phyloP scores from a whole-genome alignment of 2,888 invertebrate species.

The Antitype chi region DNA sequence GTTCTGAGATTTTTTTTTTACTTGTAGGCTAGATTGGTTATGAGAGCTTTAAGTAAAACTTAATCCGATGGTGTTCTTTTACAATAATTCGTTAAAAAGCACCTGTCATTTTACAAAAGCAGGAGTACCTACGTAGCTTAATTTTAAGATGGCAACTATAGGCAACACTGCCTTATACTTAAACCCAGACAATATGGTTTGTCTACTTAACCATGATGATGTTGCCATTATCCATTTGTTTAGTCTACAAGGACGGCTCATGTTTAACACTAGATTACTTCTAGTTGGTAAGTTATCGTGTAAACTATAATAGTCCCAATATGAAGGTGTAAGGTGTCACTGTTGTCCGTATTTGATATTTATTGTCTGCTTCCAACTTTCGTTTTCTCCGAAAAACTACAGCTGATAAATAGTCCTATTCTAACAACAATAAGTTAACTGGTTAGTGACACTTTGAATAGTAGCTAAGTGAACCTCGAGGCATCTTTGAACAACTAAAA shows the following conservation, averaged over 20 bases:
- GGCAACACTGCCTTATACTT: not conserved
- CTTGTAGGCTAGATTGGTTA: not conserved
- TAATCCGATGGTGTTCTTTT: not conserved
- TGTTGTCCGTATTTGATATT: constrained; percentile 8
- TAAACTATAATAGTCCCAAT: not conserved
- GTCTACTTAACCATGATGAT: not conserved
- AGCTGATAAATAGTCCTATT: constrained; percentile 6
- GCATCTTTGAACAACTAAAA: constrained; percentile 24
- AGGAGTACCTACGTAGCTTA: not conserved
- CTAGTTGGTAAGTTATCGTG: not conserved
- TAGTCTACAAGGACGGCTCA: constrained; percentile 2
- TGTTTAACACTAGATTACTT: not conserved
- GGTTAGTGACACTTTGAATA: constrained; percentile 32
- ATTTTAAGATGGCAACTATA: not conserved
- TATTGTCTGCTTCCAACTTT: constrained; percentile 12
- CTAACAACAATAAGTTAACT: constrained; percentile 25
- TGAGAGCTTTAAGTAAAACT: not conserved
- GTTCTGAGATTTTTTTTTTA: not conserved
- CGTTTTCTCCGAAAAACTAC: constrained; percentile 14
- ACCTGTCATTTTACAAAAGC: too few species aligned
- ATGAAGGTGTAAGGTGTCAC: not conserved
- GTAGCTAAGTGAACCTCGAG: constrained; percentile 30
- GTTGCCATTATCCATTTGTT: constrained; percentile 9
- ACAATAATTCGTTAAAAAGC: not conserved
- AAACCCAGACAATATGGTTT: not conserved